Evolutionary conservation across 1,140 invertebrate species (phyloP).

Genomic region (Hestina assimilis): DNA sequence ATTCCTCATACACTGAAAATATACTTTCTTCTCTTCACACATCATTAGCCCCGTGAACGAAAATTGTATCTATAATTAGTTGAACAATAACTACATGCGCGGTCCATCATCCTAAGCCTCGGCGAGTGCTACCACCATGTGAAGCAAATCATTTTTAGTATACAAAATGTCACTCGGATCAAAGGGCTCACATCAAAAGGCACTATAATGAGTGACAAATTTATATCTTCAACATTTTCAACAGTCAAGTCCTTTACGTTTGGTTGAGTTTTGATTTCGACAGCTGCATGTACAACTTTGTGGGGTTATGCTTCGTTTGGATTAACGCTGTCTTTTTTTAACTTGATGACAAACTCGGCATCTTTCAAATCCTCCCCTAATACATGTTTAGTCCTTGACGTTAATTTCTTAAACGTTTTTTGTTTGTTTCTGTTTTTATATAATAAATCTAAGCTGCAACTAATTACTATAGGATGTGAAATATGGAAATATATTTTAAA

Average conservation of each 20-base stretch:
- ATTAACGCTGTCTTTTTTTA: conserved; percentile 51
- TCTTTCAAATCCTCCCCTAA: conserved; percentile 44
- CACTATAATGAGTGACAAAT: conserved; percentile 39
- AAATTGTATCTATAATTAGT: conserved; percentile 52
- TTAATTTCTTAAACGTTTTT: conserved; percentile 26
- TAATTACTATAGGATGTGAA: neutral
- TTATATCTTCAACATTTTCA: conserved; percentile 30
- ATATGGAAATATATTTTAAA: neutral
- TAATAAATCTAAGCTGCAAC: neutral
- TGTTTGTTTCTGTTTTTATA: neutral
- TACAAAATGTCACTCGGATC: conserved; percentile 62
- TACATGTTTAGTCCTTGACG: conserved; percentile 28
- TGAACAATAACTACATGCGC: conserved; percentile 25
- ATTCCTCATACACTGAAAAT: neutral
- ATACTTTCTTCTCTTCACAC: conserved; percentile 40
- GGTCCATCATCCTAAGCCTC: conserved; percentile 18
- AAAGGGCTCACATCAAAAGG: conserved; percentile 63
- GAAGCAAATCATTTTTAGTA: conserved; percentile 59
- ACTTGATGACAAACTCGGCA: conserved; percentile 53
- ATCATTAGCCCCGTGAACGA: conserved; percentile 30
- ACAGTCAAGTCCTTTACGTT: conserved; percentile 12
- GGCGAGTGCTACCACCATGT: conserved; percentile 40
- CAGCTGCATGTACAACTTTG: conserved; percentile 21
- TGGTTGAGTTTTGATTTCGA: conserved; percentile 24
- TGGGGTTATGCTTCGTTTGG: conserved; percentile 14